A percentile compares a stretch with the other conserved stretches of the same genome.
Conservation (phyloP, 2,797 vertebrate genomes). For the Remorina albescens region DNA sequence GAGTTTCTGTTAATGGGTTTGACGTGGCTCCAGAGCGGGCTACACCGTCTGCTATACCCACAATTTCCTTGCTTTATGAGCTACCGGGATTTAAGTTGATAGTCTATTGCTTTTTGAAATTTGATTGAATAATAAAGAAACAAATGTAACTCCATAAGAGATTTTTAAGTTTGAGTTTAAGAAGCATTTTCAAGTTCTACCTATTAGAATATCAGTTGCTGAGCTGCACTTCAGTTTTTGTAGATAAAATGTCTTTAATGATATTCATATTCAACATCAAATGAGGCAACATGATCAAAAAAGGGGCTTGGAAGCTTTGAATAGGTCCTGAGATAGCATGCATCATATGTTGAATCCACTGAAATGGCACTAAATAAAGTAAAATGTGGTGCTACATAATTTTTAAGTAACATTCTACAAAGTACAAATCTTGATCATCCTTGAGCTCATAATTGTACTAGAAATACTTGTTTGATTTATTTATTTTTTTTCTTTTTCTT, state of each 20-base stretch:
- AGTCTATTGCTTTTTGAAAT: too few relatives aligned
- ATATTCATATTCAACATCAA: neutral
- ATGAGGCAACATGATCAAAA: neutral
- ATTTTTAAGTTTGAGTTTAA: slow-evolving; percentile 36
- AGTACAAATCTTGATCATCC: neutral
- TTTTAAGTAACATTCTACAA: neutral
- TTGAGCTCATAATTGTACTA: neutral
- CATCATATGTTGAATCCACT: neutral
- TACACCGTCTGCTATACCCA: too few relatives aligned
- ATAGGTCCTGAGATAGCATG: neutral
- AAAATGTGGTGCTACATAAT: neutral
- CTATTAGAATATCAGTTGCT: slow-evolving; percentile 16
- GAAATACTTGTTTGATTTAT: neutral
- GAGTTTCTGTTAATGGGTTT: too few relatives aligned
- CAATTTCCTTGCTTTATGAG: too few relatives aligned
- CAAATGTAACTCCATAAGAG: too few relatives aligned
- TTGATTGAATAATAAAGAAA: too few relatives aligned
- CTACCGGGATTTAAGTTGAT: too few relatives aligned
- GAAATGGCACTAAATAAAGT: neutral
- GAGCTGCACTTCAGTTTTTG: too few relatives aligned
- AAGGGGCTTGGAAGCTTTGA: neutral
- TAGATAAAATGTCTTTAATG: neutral
- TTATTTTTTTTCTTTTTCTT: neutral
- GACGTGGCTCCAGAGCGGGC: too few relatives aligned
- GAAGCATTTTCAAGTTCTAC: slow-evolving; percentile 11